Evolutionary conservation across 37 sponge, comb jelly and placozoan genomes (phyloP), one percentile per base, ranked within the genome.

Genomic region (Petrosia ficiformis): DNA sequence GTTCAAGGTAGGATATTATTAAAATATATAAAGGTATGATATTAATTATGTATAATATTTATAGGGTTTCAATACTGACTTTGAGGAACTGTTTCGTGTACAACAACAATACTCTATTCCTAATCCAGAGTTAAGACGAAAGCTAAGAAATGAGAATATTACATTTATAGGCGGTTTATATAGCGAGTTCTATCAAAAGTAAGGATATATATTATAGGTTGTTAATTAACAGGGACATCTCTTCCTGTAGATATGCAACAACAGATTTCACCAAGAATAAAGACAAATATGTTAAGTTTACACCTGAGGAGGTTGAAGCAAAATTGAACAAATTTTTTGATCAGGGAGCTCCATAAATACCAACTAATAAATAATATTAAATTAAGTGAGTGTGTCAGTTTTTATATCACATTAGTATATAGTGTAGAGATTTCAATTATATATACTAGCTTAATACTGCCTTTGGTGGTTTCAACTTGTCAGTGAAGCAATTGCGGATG

Each of bases 201-300:
- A 29, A 71, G 90, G 72, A 14, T 14, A 5, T 69, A 10, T 36
- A 2, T 0, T 70, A 24, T 26, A n/a, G 29, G 14, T 34, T 24
- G 24, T 22, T 2, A 21, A 60, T 33, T 19, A 59, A 3, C 11
- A 26, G 24, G 3, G n/a, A n/a, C n/a, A n/a, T n/a, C 68, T 36
- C 35, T 52, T 57, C 25, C 74, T 67, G 31, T 68, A 94, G 95
- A 32, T 85, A 87, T 85, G 59, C 77, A 32, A 41, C 44, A 30
- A 57, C 69, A 24, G 42, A 52, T 16, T 96, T 96, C 63, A 96
- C 97, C 1, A 90, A 94, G 77, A 90, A 96, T 41, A 89, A 84
- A 4, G 95, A 94, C 3, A 96, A 96, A 39, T 96, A 96, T 48
- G 29, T 96, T n/a, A 90, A 90, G 52, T 87, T 88, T 59, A 71